These are phyloP conservation scores for Sebastes glaucus DNA, from an alignment of 2,797 vertebrate species.

Conservation along the genomic window DNA sequence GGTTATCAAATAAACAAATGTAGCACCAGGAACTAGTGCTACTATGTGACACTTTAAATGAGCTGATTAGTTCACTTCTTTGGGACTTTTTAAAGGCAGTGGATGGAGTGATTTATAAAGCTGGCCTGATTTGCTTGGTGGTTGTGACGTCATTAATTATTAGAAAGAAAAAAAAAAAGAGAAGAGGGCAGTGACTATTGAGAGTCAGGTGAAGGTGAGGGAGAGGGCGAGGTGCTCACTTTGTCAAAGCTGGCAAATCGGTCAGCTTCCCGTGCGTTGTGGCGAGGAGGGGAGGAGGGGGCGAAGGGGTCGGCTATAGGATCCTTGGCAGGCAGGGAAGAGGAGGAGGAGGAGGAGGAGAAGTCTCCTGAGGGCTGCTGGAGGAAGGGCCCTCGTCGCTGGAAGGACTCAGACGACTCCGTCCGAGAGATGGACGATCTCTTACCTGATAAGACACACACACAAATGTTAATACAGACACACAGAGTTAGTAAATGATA, in stretches of 20 bases:
- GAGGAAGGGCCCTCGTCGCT: constrained; percentile 90
- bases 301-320: constrained; percentile 92
- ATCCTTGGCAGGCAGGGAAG: constrained; percentile 90
- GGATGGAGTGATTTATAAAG: constrained; percentile 72
- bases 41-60: background rate
- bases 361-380: constrained; percentile 88
- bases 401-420: constrained; percentile 94
- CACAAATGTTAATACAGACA: background rate
- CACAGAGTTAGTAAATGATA: background rate
- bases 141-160: constrained; percentile 3
- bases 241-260: constrained; percentile 98
- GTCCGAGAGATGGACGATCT: constrained; percentile 89
- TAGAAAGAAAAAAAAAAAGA: constrained; percentile 23
- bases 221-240: constrained; percentile 92
- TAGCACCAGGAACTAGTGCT: background rate
- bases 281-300: constrained; percentile 89
- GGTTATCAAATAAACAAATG: constrained; percentile 7
- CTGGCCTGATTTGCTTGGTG: constrained; percentile 49
- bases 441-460: constrained; percentile 85
- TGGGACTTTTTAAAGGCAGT: constrained; percentile 60
- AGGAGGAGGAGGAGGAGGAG: constrained; percentile 81
- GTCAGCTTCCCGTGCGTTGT: constrained; percentile 88
- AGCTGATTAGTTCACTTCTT: constrained; percentile 1
- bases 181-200: constrained; percentile 63
- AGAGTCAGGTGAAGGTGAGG: constrained; percentile 74